Evolutionary conservation across 2,113 vertebrate species (phyloP), one percentile per base, ranked within the genome.

Genomic region (Phainopepla nitens): DNA sequence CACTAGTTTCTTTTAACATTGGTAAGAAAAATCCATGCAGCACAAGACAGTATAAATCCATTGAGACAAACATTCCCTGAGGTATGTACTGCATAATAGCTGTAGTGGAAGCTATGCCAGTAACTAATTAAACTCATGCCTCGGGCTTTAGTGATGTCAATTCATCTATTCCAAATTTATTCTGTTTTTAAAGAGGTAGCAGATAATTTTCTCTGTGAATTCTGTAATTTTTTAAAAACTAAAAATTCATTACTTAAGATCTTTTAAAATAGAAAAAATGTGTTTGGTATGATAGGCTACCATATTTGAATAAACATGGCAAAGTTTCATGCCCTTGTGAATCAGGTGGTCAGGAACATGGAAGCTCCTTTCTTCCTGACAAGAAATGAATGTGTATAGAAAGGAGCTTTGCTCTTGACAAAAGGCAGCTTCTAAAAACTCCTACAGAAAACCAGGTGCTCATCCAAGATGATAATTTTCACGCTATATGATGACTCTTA

Each of bases 101-200:
- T 75, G 51, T 27, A 84, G 84, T 44, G 11, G 77, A 91, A 93
- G 69, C 65, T 78, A 70, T 39, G 77, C 15, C 89, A 95, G 89
- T 58, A 94, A 94, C 93, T 87, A 96, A 97, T 92, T 90, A 93
- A 95, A 93, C 41, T 83, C 66, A 81, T 41, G 93, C 91, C 72
- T 92, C 54, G 1, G 94, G 94, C 86, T 65, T 97, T 51, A 79
- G 69, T 21, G 22, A 84, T 87, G 61, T 89, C 87, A 95, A 51
- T 72, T 90, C 27, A 87, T 86, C 61, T 76, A 82, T 72, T 94
- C 41, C 36, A 96, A 66, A 70, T 83, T 77, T 66, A 87, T 62
- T 51, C 71, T 56, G 11, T 19, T 96, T 92, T 96, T 58, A 66
- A 77, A 93, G 92, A 62, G 61, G 49, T 91, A 92, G 75, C 9